A percentile compares a stretch with the other conserved stretches of the same genome.
Conservation (phyloP, 2,797 vertebrate genomes). For the Pteropus rufus region DNA sequence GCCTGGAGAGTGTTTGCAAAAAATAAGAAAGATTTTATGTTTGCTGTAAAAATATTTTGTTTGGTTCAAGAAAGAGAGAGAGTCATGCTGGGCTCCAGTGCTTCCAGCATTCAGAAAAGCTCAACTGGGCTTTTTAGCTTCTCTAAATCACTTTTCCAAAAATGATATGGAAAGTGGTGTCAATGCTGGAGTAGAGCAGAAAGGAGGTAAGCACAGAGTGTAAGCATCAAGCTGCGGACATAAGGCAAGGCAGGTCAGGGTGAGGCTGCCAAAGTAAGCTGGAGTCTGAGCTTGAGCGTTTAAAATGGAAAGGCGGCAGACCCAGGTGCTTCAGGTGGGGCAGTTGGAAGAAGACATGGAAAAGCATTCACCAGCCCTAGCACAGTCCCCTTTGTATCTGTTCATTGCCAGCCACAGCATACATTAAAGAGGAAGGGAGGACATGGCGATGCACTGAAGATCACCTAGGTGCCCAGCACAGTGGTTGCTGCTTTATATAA, state of each 20-base stretch:
- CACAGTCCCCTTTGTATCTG: accelerated
- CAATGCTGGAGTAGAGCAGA: not conserved
- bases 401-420: too few species aligned
- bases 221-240: not conserved
- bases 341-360: not conserved
- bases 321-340: not conserved
- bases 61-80: slow-evolving; percentile 42
- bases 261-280: not conserved
- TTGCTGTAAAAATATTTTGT: slow-evolving; percentile 68
- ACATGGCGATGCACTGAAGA: accelerated
- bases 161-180: not conserved
- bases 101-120: slow-evolving; percentile 33
- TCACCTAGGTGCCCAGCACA: too few species aligned
- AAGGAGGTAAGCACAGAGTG: not conserved
- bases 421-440: not conserved
- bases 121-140: not conserved
- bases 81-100: not conserved
- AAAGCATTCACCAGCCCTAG: not conserved
- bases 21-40: slow-evolving; percentile 53
- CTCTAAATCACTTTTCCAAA: not conserved
- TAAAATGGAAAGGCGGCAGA: not conserved
- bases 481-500: not conserved
- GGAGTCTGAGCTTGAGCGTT: not conserved
- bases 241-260: not conserved
- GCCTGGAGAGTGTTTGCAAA: slow-evolving; percentile 22